Evolutionary conservation across 2,888 invertebrate species (phyloP).

Genomic region (Stenurella melanura): DNA sequence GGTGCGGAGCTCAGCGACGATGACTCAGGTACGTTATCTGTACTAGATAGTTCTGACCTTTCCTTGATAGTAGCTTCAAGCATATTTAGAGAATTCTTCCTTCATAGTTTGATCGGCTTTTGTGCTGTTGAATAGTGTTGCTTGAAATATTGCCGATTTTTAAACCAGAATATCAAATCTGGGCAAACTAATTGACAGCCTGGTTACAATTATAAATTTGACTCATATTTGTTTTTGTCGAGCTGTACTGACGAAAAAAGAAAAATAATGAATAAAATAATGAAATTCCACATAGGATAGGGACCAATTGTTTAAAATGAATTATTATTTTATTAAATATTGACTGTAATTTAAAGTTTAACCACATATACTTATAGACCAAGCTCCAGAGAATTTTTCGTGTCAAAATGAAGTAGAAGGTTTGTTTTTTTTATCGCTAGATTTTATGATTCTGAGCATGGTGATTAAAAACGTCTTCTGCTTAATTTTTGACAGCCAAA

Average conservation of each 20-base stretch:
- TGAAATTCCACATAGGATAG: background rate
- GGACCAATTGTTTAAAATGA: no score
- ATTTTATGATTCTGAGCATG: no score
- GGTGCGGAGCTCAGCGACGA: slow-evolving; percentile 79
- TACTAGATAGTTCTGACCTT: slow-evolving; percentile 37
- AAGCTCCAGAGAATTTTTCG: no score
- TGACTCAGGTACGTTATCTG: slow-evolving; percentile 76
- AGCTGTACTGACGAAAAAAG: background rate
- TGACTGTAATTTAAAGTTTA: background rate
- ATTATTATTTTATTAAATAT: background rate
- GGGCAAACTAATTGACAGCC: background rate
- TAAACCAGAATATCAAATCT: background rate
- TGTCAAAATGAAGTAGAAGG: no score
- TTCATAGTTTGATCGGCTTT: slow-evolving; percentile 46
- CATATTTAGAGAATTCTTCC: slow-evolving; percentile 39
- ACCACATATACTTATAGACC: background rate
- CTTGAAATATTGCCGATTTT: background rate
- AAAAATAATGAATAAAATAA: background rate
- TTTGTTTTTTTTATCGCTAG: no score
- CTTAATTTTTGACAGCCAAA: no score
- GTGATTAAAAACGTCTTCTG: no score
- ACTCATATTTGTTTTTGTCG: background rate
- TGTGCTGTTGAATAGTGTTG: slow-evolving; percentile 43
- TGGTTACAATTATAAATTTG: background rate
- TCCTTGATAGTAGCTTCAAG: slow-evolving; percentile 49